Percentiles rank a stretch among this genome's conserved stretches.
phyloP scores from a whole-genome alignment of 2,797 vertebrate species.

The Adelosebastes latens region DNA sequence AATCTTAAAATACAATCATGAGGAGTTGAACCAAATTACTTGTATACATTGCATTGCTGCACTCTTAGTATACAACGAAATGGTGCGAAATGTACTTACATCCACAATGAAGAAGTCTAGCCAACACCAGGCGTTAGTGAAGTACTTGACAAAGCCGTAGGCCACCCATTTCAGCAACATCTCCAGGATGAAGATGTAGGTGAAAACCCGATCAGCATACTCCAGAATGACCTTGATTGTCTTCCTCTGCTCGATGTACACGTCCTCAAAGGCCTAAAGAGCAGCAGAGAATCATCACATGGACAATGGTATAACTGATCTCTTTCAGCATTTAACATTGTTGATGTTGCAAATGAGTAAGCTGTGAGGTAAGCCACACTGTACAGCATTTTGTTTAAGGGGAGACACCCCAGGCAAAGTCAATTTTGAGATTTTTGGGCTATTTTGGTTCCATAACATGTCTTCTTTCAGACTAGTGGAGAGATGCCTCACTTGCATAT shows the following conservation, averaged over 20 bases:
- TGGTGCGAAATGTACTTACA: slow-evolving; percentile 85
- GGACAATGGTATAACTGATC: background rate
- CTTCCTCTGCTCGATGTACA: slow-evolving; percentile 98
- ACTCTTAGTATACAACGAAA: background rate
- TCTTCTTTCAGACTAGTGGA: background rate
- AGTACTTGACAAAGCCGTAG: slow-evolving; percentile 98
- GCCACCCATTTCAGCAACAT: slow-evolving; percentile 99
- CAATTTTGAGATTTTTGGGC: background rate
- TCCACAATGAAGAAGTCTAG: slow-evolving; percentile 99
- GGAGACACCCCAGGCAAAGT: background rate
- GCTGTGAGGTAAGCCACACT: background rate
- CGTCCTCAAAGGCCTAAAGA: slow-evolving; percentile 95
- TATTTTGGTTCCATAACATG: background rate
- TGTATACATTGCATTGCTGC: background rate
- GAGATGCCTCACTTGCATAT: background rate
- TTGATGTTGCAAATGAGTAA: background rate
- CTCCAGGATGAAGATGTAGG: slow-evolving; percentile 99
- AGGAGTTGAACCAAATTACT: background rate
- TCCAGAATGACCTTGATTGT: slow-evolving; percentile 92
- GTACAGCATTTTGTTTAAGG: background rate
- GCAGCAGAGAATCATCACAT: slow-evolving; percentile 3
- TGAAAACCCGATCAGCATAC: slow-evolving; percentile 97
- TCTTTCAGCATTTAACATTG: background rate
- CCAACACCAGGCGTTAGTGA: slow-evolving; percentile 99
- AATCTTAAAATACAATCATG: background rate